Conservation (phyloP, 2,888 invertebrate species). For the Hemaris fuciformis region DNA sequence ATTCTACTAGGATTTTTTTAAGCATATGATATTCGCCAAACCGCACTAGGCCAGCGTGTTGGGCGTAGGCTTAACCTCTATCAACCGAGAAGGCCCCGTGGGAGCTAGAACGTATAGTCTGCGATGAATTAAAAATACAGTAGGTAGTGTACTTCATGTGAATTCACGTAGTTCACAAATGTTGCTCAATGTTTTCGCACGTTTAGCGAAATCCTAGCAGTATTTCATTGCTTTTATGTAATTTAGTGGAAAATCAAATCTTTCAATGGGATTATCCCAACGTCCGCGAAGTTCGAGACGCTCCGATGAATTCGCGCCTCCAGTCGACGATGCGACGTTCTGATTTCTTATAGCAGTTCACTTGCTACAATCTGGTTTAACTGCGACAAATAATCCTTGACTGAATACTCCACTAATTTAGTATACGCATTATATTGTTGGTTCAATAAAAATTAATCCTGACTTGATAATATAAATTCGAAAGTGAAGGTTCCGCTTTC, state of each 20-base stretch:
- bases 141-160: not conserved
- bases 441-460: too few relatives aligned
- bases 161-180: slow-evolving; percentile 39
- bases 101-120: too few relatives aligned
- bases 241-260: slow-evolving; percentile 81
- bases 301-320: slow-evolving; percentile 48
- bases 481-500: too few relatives aligned
- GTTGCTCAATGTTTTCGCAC: slow-evolving; percentile 46
- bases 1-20: too few relatives aligned
- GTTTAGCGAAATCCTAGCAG: slow-evolving; percentile 50
- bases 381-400: not conserved
- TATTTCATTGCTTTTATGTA: slow-evolving; percentile 79
- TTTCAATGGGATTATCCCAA: slow-evolving; percentile 74
- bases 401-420: not conserved
- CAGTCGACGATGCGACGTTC: slow-evolving; percentile 13
- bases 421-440: too few relatives aligned
- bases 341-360: slow-evolving; percentile 33
- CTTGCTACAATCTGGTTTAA: slow-evolving; percentile 2
- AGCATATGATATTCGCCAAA: too few relatives aligned
- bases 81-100: too few relatives aligned
- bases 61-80: too few relatives aligned
- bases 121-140: too few relatives aligned
- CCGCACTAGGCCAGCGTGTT: too few relatives aligned
- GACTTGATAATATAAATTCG: too few relatives aligned
- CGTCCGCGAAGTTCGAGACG: slow-evolving; percentile 44